phyloP scores from a whole-genome alignment of 2,113 vertebrate genomes.

The Catagonus wagneri region DNA sequence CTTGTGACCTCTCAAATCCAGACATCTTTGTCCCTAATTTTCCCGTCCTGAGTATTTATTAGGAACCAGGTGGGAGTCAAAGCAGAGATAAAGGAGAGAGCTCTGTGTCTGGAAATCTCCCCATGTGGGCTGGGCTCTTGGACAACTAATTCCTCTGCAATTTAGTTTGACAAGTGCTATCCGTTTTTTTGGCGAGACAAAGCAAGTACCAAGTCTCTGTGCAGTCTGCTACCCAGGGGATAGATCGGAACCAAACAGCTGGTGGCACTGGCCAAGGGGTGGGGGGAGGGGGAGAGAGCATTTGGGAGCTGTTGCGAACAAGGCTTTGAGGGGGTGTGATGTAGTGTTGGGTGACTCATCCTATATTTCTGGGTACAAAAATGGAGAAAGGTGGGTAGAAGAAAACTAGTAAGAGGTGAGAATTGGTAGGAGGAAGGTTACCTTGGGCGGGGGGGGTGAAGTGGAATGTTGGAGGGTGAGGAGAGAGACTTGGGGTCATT shows the following conservation, averaged over 20 bases:
- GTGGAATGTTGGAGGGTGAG: background rate
- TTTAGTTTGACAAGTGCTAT: background rate
- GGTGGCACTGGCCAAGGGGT: background rate
- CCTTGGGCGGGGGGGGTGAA: background rate
- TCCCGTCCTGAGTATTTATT: background rate
- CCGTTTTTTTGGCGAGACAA: background rate
- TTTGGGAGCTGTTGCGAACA: background rate
- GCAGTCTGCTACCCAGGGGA: background rate
- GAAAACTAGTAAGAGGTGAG: background rate
- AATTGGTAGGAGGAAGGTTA: background rate
- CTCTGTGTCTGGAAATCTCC: conserved; percentile 3
- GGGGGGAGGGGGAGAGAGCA: background rate
- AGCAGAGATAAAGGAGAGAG: background rate
- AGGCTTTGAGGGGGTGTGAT: background rate
- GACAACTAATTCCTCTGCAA: background rate
- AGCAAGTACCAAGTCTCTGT: background rate
- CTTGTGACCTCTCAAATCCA: background rate
- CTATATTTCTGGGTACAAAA: background rate
- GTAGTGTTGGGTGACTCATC: background rate
- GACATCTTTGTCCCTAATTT: background rate
- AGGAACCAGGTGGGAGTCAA: background rate
- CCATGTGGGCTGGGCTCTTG: background rate
- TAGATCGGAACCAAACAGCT: background rate
- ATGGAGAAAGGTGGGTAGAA: conserved; percentile 29
- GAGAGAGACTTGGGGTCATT: background rate